Conservation (phyloP, 2,888 invertebrate genomes). For the Agriopis leucophaearia region DNA sequence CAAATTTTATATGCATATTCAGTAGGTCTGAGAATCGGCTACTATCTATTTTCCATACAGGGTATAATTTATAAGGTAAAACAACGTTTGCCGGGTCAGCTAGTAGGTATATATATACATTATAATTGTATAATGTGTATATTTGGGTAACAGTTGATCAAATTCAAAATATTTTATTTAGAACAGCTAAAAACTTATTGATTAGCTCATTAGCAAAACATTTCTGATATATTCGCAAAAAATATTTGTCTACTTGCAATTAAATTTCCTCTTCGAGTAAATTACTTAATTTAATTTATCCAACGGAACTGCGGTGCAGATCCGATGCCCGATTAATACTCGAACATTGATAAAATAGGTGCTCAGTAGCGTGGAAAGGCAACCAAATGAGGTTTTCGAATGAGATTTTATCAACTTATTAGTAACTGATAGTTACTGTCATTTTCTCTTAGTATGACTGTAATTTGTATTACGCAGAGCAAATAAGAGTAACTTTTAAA, state of each 20-base stretch:
- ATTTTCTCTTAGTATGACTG: too few relatives aligned
- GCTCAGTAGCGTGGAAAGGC: conserved; percentile 23
- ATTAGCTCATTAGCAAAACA: neutral
- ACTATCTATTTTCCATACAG: too few relatives aligned
- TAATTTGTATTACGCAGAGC: too few relatives aligned
- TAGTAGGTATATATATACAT: neutral
- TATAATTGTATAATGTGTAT: neutral
- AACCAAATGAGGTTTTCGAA: conserved; percentile 20
- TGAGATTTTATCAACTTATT: conserved; percentile 12
- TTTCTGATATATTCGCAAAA: neutral
- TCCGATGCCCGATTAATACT: conserved; percentile 27
- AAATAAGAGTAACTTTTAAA: too few relatives aligned
- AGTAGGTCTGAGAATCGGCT: too few relatives aligned
- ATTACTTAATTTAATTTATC: conserved; percentile 34
- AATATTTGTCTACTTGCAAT: conserved; percentile 12
- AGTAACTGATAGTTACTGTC: neutral
- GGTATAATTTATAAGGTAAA: too few relatives aligned
- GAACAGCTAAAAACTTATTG: too few relatives aligned
- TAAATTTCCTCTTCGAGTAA: conserved; percentile 33
- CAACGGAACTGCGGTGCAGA: conserved; percentile 21
- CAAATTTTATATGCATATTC: too few relatives aligned
- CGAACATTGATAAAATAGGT: conserved; percentile 23
- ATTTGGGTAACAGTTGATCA: neutral
- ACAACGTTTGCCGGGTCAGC: too few relatives aligned
- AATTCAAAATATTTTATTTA: too few relatives aligned